Percentiles rank a stretch among this genome's conserved stretches.
Conservation (phyloP, 2,888 invertebrate genomes). For the Drosophila birchii region DNA sequence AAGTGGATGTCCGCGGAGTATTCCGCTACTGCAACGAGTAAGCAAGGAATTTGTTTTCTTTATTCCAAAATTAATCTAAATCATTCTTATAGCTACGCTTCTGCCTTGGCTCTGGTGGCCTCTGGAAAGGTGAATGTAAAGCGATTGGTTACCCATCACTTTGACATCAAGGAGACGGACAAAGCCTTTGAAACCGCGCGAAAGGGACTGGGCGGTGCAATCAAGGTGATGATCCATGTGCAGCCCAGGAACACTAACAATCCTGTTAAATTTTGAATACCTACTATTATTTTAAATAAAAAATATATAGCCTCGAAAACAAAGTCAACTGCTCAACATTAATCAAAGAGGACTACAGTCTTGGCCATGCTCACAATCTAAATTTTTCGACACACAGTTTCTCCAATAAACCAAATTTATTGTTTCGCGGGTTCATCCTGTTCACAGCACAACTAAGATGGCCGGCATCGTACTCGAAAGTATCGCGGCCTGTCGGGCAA, state of each 20-base stretch:
- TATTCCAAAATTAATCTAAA: neutral
- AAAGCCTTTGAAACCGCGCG: slow-evolving; percentile 94
- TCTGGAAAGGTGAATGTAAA: slow-evolving; percentile 92
- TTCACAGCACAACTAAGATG: slow-evolving; percentile 12
- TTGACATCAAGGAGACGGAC: slow-evolving; percentile 89
- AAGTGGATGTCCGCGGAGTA: slow-evolving; percentile 96
- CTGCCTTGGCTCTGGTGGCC: slow-evolving; percentile 91
- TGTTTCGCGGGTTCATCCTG: slow-evolving; percentile 3
- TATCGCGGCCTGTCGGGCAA: slow-evolving; percentile 22
- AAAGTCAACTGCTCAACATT: slow-evolving; percentile 11
- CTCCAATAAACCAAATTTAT: slow-evolving; percentile 17
- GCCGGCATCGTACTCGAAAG: slow-evolving; percentile 33
- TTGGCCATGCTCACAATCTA: slow-evolving; percentile 23
- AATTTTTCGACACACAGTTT: slow-evolving; percentile 1
- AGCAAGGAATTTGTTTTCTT: slow-evolving; percentile 73
- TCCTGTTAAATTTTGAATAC: slow-evolving; percentile 60
- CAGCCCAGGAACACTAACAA: slow-evolving; percentile 87
- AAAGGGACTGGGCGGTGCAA: slow-evolving; percentile 89
- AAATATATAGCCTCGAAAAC: slow-evolving; percentile 23
- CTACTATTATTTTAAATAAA: neutral
- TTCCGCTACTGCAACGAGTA: slow-evolving; percentile 96
- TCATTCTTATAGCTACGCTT: slow-evolving; percentile 88
- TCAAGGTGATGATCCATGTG: slow-evolving; percentile 95
- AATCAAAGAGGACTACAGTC: slow-evolving; percentile 18
- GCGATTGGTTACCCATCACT: slow-evolving; percentile 93